These are phyloP conservation scores for Xestia rhomboidea DNA, from an alignment of 2,888 invertebrate genomes.

Conservation along the genomic window DNA sequence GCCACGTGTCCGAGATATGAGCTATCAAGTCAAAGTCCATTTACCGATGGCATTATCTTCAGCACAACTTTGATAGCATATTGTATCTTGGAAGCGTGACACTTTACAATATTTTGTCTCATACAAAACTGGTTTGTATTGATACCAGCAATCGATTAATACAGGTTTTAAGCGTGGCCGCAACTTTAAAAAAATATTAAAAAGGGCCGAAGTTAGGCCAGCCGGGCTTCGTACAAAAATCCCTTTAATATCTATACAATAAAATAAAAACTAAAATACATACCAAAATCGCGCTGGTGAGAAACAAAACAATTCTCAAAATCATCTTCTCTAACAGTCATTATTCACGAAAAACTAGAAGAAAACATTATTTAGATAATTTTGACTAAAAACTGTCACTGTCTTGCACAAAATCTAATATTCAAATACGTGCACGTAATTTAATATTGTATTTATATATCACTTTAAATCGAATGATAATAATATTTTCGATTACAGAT, in stretches of 20 bases:
- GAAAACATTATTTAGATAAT: conserved; percentile 8
- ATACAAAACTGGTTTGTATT: too few relatives aligned
- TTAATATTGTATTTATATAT: conserved; percentile 61
- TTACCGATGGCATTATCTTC: too few relatives aligned
- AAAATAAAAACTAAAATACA: conserved; percentile 43
- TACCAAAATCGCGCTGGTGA: conserved; percentile 53
- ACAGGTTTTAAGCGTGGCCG: too few relatives aligned
- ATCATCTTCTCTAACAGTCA: conserved; percentile 62
- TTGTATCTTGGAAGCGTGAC: too few relatives aligned
- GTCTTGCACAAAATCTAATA: not conserved
- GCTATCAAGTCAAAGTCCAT: too few relatives aligned
- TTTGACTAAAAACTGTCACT: conserved; percentile 25
- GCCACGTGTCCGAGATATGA: too few relatives aligned
- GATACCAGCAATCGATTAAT: too few relatives aligned
- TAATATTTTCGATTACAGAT: conserved; percentile 21
- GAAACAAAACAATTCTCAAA: conserved; percentile 52
- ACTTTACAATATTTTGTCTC: too few relatives aligned
- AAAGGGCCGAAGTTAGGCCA: too few relatives aligned
- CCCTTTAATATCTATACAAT: not conserved
- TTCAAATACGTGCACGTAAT: conserved; percentile 72
- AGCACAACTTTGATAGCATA: too few relatives aligned
- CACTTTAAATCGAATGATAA: conserved; percentile 42
- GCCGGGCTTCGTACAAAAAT: too few relatives aligned
- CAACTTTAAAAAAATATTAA: too few relatives aligned
- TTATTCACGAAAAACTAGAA: conserved; percentile 58